phyloP scores from a whole-genome alignment of 2,888 invertebrate species.

The Oxytorus armatus region DNA sequence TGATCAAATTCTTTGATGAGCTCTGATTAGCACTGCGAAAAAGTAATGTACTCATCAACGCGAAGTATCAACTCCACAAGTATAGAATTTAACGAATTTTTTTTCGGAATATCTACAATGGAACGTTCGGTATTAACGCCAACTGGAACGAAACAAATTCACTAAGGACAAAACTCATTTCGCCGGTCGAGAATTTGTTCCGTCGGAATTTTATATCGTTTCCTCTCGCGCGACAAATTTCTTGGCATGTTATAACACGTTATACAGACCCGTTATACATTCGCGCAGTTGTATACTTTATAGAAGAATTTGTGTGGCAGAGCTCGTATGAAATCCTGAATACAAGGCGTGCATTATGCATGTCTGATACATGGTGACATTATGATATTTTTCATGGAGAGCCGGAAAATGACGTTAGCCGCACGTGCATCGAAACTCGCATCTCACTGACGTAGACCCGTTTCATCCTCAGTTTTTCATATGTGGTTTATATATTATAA shows the following conservation, averaged over 20 bases:
- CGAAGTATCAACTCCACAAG: too few species aligned
- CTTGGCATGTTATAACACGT: constrained; percentile 34
- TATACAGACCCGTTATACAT: constrained; percentile 6
- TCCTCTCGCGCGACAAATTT: constrained; percentile 7
- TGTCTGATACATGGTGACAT: constrained; percentile 73
- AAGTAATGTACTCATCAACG: not conserved
- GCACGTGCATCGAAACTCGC: constrained; percentile 70
- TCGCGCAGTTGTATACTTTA: constrained; percentile 1
- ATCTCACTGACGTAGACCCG: constrained; percentile 43
- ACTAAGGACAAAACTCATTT: constrained; percentile 15
- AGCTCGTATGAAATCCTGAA: constrained; percentile 42
- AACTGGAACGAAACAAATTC: constrained; percentile 28
- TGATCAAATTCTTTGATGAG: constrained; percentile 20
- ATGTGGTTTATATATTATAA: constrained; percentile 3
- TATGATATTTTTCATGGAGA: constrained; percentile 74
- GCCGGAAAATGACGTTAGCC: constrained; percentile 72
- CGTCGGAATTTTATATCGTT: constrained; percentile 49
- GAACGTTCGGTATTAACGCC: too few species aligned
- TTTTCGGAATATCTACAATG: too few species aligned
- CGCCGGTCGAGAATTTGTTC: constrained; percentile 39
- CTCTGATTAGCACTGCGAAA: not conserved
- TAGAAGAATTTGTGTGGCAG: constrained; percentile 29
- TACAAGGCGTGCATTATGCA: constrained; percentile 75
- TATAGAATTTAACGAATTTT: not conserved
- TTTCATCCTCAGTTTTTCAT: constrained; percentile 19